Percentiles rank a stretch among this genome's conserved stretches.
Evolutionary conservation across 2,888 invertebrate genomes (phyloP).

Genomic region (Catocala sponsa): DNA sequence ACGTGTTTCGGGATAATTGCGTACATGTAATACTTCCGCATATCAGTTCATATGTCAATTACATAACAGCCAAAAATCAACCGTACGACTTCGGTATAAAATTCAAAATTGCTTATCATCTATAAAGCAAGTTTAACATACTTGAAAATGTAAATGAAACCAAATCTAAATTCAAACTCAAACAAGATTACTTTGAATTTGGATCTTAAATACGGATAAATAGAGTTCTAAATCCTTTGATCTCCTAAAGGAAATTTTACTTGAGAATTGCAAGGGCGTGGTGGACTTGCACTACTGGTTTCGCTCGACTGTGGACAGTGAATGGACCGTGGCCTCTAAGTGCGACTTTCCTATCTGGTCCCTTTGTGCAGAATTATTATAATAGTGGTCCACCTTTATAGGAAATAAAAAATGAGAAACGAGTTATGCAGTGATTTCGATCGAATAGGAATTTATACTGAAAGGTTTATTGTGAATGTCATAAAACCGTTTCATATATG

Average conservation of each 20-base stretch:
- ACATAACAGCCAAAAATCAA: constrained; percentile 1
- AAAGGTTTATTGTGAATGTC: not conserved
- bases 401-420: constrained; percentile 38
- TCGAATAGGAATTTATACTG: constrained; percentile 12
- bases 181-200: not conserved
- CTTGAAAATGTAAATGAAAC: not conserved
- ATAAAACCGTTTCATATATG: too few relatives aligned
- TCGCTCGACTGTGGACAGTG: constrained; percentile 32
- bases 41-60: constrained; percentile 6
- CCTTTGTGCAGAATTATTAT: constrained; percentile 60
- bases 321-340: constrained; percentile 76
- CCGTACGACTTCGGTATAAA: not conserved
- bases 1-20: constrained; percentile 2
- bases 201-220: not conserved
- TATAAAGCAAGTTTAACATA: too few relatives aligned
- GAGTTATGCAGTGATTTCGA: constrained; percentile 16
- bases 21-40: constrained; percentile 37
- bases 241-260: not conserved
- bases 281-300: constrained; percentile 38
- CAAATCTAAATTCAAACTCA: too few relatives aligned
- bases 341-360: constrained; percentile 68
- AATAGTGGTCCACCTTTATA: constrained; percentile 59
- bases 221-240: not conserved
- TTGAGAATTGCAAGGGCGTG: constrained; percentile 37
- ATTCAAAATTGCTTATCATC: not conserved